These are phyloP conservation scores for Ptycholaimellus sp. DNA, from an alignment of 2,888 invertebrate species.

Conservation along the genomic window DNA sequence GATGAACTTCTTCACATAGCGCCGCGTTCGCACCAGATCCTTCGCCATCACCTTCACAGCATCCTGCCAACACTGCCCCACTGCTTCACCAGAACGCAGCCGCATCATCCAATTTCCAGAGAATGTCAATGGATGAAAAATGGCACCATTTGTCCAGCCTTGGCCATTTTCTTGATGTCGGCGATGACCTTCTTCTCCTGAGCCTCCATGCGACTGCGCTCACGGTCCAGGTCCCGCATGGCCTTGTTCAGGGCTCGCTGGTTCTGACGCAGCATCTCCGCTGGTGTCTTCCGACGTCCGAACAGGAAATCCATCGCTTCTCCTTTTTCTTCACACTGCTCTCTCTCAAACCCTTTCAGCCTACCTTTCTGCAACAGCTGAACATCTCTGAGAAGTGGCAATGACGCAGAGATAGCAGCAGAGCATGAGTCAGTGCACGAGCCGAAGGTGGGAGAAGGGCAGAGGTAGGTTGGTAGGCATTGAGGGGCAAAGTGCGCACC, in stretches of 20 bases:
- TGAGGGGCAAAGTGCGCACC: no score
- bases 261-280: constrained; percentile 92
- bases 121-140: neutral
- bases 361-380: no score
- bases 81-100: neutral
- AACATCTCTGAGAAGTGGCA: no score
- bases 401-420: no score
- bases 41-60: constrained; percentile 99
- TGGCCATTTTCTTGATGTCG: constrained; percentile 94
- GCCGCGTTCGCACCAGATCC: constrained; percentile 78
- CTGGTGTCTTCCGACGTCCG: constrained; percentile 80
- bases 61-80: constrained; percentile 40
- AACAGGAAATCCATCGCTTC: constrained; percentile 47
- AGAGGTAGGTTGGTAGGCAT: no score
- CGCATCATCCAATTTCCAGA: neutral
- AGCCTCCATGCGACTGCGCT: constrained; percentile 70
- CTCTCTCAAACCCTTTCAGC: no score
- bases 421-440: no score
- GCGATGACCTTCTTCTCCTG: constrained; percentile 94
- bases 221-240: constrained; percentile 68
- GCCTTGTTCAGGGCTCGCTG: constrained; percentile 91
- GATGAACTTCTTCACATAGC: constrained; percentile 89
- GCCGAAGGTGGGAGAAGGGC: no score
- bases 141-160: constrained; percentile 98
- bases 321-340: no score